phyloP scores from a whole-genome alignment of 2,888 invertebrate genomes.

The Agrotis clavis region DNA sequence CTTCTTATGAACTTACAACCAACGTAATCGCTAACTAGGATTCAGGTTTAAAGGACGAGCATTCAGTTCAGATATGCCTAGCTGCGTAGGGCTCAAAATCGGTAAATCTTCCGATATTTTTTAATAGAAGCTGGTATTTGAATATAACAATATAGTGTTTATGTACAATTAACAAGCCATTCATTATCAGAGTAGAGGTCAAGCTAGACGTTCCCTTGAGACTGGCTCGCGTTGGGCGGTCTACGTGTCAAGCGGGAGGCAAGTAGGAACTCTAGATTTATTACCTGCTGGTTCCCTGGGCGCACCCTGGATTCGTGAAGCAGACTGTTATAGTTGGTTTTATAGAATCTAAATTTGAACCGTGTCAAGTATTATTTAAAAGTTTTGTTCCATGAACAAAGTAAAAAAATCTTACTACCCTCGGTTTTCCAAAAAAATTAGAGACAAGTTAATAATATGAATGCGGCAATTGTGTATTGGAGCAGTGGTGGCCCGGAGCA shows the following conservation, averaged over 20 bases:
- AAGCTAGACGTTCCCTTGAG: conserved; percentile 30
- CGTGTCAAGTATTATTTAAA: not conserved
- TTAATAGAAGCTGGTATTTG: not conserved
- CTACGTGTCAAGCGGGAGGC: conserved; percentile 34
- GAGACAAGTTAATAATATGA: not conserved
- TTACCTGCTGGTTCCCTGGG: conserved; percentile 20
- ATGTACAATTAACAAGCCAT: not conserved
- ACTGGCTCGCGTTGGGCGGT: conserved; percentile 22
- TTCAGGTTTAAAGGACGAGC: not conserved
- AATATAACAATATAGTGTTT: not conserved
- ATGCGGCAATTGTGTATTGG: not conserved
- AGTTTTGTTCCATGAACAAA: not conserved
- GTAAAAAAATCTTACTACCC: not conserved
- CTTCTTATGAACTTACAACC: not conserved
- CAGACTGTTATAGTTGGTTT: conserved; percentile 4
- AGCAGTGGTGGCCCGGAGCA: too few species aligned
- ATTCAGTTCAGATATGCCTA: not conserved
- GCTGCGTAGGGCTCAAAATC: not conserved
- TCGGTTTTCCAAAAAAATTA: not conserved
- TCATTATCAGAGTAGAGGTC: conserved; percentile 24
- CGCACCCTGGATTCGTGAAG: not conserved
- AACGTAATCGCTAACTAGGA: not conserved
- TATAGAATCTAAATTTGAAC: conserved; percentile 14
- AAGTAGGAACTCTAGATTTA: conserved; percentile 40
- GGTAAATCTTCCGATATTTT: not conserved